Base-by-base conservation (phyloP, 2,797 vertebrate genomes). In the Danio aesculapii region DNA sequence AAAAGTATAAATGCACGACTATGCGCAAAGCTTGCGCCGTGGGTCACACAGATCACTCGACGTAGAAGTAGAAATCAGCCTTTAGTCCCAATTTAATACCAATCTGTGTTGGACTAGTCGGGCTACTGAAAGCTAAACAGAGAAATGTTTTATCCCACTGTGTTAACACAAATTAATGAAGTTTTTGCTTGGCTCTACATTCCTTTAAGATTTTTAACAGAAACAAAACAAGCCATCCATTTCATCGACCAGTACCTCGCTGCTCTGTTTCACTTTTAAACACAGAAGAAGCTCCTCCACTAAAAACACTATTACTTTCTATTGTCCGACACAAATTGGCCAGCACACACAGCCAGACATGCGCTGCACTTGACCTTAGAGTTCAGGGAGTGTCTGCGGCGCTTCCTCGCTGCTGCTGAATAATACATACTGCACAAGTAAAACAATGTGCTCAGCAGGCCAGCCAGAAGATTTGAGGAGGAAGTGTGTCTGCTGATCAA, bases 401-500 rank as follows among this genome's bases (percentile, higher is more conserved):
- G 41, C 13, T 62, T 79, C 44, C 61, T 61, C 30, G 8, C 10
- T 69, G 17, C 19, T 63, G 74, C 72, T 91, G 87, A 93, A 94
- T 94, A 88, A 94, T 93, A 89, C 86, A 92, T 88, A 17, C 6
- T 43, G 50, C 59, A 47, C 19, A 66, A 70, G 85, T 81, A 87
- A 91, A 90, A 89, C 87, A 85, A 86, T 70, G 78, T 52, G 78
- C 85, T 84, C 88, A 87, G 91, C 86, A 86, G 81, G 79, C 68
- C 79, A 81, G 78, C 50, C 83, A 84, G 70, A 83, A 79, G 79
- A 83, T 77, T 84, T 75, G 77, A 68, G 67, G 19, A 66, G 71
- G 85, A 84, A 39, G 63, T 17, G 63, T 47, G 69, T 44, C 77
- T 57, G 83, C 58, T 81, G 74, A 85, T 85, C 81, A 74, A 85